phyloP scores from a whole-genome alignment of 2,113 vertebrate genomes.

The Tylochromis polylepis region DNA sequence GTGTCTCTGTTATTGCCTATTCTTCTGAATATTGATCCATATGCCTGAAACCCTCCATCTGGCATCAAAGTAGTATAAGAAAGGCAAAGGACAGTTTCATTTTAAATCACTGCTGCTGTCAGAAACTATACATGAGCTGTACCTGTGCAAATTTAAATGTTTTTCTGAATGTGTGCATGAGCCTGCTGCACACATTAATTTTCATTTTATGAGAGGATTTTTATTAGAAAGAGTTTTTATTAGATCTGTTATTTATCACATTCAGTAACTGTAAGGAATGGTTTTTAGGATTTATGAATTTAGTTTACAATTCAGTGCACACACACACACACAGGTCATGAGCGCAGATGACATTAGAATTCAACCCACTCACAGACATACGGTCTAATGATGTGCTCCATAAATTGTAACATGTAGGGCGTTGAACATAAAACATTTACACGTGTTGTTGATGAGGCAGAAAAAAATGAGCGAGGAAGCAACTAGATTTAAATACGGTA shows the following conservation, averaged over 20 bases:
- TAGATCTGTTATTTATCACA: neutral
- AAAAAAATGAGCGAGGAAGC: constrained; percentile 10
- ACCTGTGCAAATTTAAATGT: neutral
- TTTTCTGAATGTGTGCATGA: neutral
- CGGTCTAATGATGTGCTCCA: constrained; percentile 27
- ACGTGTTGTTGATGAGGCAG: constrained; percentile 37
- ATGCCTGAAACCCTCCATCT: neutral
- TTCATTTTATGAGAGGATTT: neutral
- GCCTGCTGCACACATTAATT: neutral
- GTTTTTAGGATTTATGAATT: constrained; percentile 10
- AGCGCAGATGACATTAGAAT: neutral
- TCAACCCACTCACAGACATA: neutral
- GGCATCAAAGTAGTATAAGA: neutral
- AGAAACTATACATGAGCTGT: neutral
- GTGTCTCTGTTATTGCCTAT: neutral
- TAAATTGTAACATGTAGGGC: constrained; percentile 16
- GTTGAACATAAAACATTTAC: constrained; percentile 39
- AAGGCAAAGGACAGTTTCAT: neutral
- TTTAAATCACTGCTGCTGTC: neutral
- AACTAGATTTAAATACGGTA: constrained; percentile 23
- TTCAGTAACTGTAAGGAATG: neutral
- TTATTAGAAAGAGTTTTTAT: neutral
- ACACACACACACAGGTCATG: neutral
- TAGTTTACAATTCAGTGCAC: neutral
- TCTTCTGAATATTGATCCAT: neutral